Percentiles rank a stretch among this genome's conserved stretches.
These are phyloP conservation scores for Poecilobothrus nobilitatus DNA, from an alignment of 2,888 invertebrate species.

Conservation along the genomic window DNA sequence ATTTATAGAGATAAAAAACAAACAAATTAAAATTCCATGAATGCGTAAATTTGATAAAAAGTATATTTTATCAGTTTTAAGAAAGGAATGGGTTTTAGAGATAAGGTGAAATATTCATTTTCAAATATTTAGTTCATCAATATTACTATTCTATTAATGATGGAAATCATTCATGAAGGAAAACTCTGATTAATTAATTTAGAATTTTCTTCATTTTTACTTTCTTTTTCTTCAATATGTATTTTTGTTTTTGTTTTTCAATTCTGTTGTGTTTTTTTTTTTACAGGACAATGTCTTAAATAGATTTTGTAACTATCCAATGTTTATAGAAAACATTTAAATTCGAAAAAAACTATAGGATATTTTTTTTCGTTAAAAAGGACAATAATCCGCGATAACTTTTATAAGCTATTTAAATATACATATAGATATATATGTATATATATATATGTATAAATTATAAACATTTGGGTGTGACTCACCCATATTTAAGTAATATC, in stretches of 20 bases:
- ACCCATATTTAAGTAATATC: slow-evolving; percentile 4
- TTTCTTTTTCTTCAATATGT: too few species aligned
- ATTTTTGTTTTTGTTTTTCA: too few species aligned
- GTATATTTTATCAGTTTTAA: too few species aligned
- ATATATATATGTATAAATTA: neutral
- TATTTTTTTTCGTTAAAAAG: neutral
- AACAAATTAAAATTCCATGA: too few species aligned
- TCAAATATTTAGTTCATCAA: too few species aligned
- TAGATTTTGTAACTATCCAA: neutral
- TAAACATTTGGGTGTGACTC: neutral
- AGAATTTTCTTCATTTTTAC: too few species aligned
- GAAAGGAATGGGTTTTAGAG: too few species aligned
- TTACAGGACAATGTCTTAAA: neutral
- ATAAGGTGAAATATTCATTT: too few species aligned
- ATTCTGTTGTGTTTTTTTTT: neutral
- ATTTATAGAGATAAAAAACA: too few species aligned
- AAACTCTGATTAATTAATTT: slow-evolving; percentile 4
- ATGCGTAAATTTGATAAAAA: too few species aligned
- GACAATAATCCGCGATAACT: neutral
- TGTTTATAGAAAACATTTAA: neutral
- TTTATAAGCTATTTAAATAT: too few species aligned
- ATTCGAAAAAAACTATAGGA: neutral
- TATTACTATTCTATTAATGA: too few species aligned
- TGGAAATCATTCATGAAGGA: neutral
- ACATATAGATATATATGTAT: neutral